Percentiles rank a stretch among this genome's conserved stretches.
Conservation (phyloP, 2,113 vertebrate genomes). For the Sprattus sprattus region DNA sequence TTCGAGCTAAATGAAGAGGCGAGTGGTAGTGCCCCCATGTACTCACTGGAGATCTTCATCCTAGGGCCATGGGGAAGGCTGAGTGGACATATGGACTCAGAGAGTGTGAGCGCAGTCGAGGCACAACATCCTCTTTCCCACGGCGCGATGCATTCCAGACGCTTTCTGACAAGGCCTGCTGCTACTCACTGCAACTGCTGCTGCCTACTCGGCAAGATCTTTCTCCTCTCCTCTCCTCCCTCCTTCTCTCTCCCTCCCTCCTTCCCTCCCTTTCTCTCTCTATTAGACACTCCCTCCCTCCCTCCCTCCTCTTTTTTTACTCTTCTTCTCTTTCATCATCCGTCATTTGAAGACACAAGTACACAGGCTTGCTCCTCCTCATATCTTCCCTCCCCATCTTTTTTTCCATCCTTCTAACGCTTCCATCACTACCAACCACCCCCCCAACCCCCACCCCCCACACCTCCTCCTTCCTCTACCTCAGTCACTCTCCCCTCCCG, state of each 20-base stretch:
- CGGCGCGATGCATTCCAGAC: conserved; percentile 60
- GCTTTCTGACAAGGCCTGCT: conserved; percentile 53
- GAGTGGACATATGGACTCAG: conserved; percentile 43
- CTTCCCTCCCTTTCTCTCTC: conserved; percentile 5
- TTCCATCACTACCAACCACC: conserved; percentile 46
- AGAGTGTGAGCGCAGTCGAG: conserved; percentile 46
- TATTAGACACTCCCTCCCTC: conserved; percentile 44
- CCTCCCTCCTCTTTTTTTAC: conserved; percentile 41
- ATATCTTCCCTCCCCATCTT: conserved; percentile 24
- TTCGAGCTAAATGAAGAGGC: not conserved
- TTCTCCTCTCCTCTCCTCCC: not conserved
- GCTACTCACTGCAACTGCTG: conserved; percentile 50
- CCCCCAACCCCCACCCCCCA: conserved; percentile 55
- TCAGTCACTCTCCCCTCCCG: conserved; percentile 29
- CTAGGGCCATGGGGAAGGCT: conserved; percentile 42
- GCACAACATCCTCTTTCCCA: conserved; percentile 67
- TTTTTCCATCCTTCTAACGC: conserved; percentile 49
- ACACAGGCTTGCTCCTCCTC: not conserved
- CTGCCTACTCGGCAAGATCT: conserved; percentile 48
- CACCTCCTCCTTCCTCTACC: conserved; percentile 53
- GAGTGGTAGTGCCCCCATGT: not conserved
- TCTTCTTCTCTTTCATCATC: conserved; percentile 12
- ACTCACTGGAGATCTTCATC: conserved; percentile 76
- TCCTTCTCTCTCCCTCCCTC: not conserved
- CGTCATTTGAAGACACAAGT: not conserved